Evolutionary conservation across 2,888 invertebrate species (phyloP).

Genomic region (Galerucella calmariensis): DNA sequence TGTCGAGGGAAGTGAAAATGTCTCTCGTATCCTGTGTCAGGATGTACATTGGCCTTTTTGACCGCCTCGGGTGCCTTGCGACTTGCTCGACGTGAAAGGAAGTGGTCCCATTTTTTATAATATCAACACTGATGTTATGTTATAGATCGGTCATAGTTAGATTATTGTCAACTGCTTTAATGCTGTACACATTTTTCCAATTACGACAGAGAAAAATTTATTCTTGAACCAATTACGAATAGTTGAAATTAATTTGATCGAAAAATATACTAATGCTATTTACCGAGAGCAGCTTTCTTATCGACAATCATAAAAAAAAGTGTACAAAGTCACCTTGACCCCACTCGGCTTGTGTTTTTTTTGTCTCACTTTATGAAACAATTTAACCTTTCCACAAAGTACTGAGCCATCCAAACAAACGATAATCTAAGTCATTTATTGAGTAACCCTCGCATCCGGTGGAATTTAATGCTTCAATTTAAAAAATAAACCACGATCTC

Average conservation of each 20-base stretch:
- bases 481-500: not conserved
- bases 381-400: not conserved
- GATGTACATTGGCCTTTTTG: slow-evolving; percentile 17
- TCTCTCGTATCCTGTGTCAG: slow-evolving; percentile 35
- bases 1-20: slow-evolving; percentile 23
- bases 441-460: slow-evolving; percentile 38
- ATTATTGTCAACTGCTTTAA: too few species aligned
- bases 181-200: too few species aligned
- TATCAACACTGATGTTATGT: not conserved
- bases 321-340: too few species aligned
- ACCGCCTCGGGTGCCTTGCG: slow-evolving; percentile 37
- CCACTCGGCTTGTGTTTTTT: too few species aligned
- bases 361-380: slow-evolving; percentile 7
- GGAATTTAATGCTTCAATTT: not conserved
- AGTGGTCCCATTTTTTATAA: slow-evolving; percentile 39
- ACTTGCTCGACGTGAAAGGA: slow-evolving; percentile 46
- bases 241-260: too few species aligned
- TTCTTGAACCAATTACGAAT: too few species aligned
- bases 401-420: slow-evolving; percentile 24
- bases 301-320: too few species aligned
- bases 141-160: too few species aligned
- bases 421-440: slow-evolving; percentile 48
- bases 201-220: too few species aligned
- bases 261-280: too few species aligned
- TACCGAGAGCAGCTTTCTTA: too few species aligned